These are phyloP conservation scores for Cydia pomonella DNA, from an alignment of 1,140 invertebrate species.

Conservation along the genomic window DNA sequence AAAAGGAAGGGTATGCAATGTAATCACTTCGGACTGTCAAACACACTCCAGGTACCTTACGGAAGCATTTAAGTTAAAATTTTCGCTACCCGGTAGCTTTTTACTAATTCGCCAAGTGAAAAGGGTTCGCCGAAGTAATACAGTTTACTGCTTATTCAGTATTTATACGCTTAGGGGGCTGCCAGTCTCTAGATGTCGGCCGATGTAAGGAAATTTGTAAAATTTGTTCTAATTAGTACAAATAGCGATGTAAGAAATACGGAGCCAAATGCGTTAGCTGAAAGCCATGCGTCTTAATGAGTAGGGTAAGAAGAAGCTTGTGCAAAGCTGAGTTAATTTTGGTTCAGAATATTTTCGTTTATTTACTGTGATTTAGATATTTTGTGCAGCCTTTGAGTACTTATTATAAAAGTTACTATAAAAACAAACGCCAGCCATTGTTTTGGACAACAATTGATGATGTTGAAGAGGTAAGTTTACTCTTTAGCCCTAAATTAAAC, in stretches of 20 bases:
- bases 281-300: slow-evolving; percentile 8
- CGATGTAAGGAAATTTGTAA: slow-evolving; percentile 72
- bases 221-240: slow-evolving; percentile 69
- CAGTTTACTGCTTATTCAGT: slow-evolving; percentile 81
- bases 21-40: slow-evolving; percentile 78
- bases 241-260: slow-evolving; percentile 32
- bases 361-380: background rate
- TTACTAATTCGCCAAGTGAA: slow-evolving; percentile 81
- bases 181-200: slow-evolving; percentile 63
- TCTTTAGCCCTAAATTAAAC: no score
- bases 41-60: slow-evolving; percentile 75
- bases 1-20: slow-evolving; percentile 70
- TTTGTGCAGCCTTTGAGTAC: background rate
- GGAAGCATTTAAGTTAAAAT: slow-evolving; percentile 78
- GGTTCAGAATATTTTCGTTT: slow-evolving; percentile 1
- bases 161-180: slow-evolving; percentile 76
- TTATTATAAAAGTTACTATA: no score
- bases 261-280: slow-evolving; percentile 8
- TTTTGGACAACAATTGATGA: no score
- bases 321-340: slow-evolving; percentile 1
- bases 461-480: no score
- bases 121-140: slow-evolving; percentile 80
- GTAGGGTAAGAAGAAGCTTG: slow-evolving; percentile 8
- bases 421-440: background rate
- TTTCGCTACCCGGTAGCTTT: slow-evolving; percentile 79